Evolutionary conservation across 92 coral and sea anemone species (phyloP).

Genomic region (Zoanthus sociatus): DNA sequence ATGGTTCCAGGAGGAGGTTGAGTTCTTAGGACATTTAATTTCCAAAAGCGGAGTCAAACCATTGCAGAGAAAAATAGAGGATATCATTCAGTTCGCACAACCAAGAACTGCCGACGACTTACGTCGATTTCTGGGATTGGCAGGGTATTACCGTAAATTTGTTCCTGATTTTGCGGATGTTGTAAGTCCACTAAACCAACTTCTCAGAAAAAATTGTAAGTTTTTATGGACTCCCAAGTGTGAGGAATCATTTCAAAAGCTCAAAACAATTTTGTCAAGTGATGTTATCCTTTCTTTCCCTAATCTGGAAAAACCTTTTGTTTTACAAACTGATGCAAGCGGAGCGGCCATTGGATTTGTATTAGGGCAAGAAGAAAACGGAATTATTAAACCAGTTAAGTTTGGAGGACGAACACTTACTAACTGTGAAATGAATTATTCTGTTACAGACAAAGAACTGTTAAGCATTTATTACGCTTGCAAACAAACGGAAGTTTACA

Average conservation of each 20-base stretch:
- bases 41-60: constrained; percentile 29
- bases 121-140: background rate
- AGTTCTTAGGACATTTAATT: constrained; percentile 38
- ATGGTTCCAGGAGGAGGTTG: constrained; percentile 45
- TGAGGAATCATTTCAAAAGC: too few species aligned
- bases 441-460: constrained; percentile 50
- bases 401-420: constrained; percentile 29
- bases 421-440: constrained; percentile 31
- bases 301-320: constrained; percentile 28
- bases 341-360: constrained; percentile 36
- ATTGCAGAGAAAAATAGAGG: constrained; percentile 34
- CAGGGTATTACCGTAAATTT: background rate
- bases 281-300: constrained; percentile 21
- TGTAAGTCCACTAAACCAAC: background rate
- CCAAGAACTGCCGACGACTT: constrained; percentile 32
- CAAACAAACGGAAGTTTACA: constrained; percentile 42
- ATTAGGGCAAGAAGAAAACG: constrained; percentile 29
- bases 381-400: too few species aligned
- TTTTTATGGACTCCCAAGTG: constrained; percentile 12
- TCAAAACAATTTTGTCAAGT: constrained; percentile 10
- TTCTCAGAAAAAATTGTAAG: background rate
- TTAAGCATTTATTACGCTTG: constrained; percentile 12
- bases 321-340: constrained; percentile 1
- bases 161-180: background rate
- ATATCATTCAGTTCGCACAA: constrained; percentile 28